These are phyloP conservation scores for Stegophylla sp. DNA, from an alignment of 2,888 invertebrate genomes.

Conservation along the genomic window DNA sequence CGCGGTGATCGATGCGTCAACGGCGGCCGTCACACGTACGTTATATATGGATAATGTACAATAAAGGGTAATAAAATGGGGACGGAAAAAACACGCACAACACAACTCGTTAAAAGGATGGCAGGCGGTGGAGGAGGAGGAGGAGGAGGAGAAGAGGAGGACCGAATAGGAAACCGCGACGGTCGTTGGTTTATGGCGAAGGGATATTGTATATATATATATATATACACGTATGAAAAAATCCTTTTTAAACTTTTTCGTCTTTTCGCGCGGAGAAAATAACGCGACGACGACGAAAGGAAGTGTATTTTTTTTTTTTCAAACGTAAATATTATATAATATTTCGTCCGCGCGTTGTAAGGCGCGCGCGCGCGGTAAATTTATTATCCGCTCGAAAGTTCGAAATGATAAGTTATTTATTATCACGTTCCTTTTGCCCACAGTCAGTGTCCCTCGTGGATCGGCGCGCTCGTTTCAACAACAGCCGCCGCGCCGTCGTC, in stretches of 20 bases:
- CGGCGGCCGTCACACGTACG: no score
- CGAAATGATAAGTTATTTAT: constrained; percentile 33
- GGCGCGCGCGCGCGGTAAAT: background rate
- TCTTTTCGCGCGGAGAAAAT: constrained; percentile 14
- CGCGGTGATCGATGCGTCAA: background rate
- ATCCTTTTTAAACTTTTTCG: constrained; percentile 52
- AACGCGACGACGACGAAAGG: background rate
- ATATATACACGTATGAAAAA: constrained; percentile 7
- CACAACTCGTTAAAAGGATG: constrained; percentile 7
- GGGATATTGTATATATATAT: background rate
- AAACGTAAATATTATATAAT: no score
- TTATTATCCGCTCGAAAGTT: constrained; percentile 45
- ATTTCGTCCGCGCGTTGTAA: no score
- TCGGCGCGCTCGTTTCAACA: constrained; percentile 14
- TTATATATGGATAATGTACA: no score
- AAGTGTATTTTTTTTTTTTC: no score
- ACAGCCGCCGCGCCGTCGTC: no score
- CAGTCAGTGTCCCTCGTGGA: background rate
- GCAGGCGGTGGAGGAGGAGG: background rate
- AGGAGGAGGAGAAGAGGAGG: background rate
- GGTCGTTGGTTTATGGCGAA: background rate
- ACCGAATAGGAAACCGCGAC: background rate
- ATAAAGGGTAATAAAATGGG: constrained; percentile 29
- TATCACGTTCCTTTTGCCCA: background rate
- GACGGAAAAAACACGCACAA: constrained; percentile 11